Evolutionary conservation across 2,888 invertebrate species (phyloP).

Genomic region (Sinopyrophorus schimmeli): DNA sequence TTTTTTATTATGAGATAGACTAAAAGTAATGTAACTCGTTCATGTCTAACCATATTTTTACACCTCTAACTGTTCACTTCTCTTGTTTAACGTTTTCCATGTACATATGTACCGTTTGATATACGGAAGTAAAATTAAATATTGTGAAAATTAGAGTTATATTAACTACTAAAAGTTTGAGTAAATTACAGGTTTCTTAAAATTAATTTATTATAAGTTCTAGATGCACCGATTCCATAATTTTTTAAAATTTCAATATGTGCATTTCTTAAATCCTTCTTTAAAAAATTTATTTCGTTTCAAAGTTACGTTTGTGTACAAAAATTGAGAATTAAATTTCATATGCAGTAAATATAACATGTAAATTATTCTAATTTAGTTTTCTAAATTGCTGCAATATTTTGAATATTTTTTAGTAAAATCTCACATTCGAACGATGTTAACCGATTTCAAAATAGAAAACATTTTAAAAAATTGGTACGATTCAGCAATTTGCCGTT

Average conservation of each 20-base stretch:
- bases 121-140: conserved; percentile 12
- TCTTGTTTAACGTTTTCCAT: conserved; percentile 16
- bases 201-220: no score
- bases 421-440: no score
- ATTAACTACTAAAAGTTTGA: no score
- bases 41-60: conserved; percentile 7
- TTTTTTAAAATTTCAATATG: no score
- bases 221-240: no score
- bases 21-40: conserved; percentile 15
- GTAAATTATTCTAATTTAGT: conserved; percentile 28
- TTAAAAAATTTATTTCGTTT: conserved; percentile 19
- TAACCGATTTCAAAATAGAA: no score
- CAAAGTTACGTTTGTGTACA: conserved; percentile 24
- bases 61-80: conserved; percentile 19
- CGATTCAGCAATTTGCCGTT: no score
- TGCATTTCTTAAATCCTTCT: conserved; percentile 28
- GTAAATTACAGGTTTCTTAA: no score
- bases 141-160: no score
- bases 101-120: conserved; percentile 17
- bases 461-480: no score
- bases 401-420: conserved; percentile 10
- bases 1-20: no score
- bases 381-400: conserved; percentile 20
- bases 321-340: conserved; percentile 27
- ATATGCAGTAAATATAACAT: conserved; percentile 25